Evolutionary conservation across 2,113 vertebrate species (phyloP).

Genomic region (Sigmodon hispidus): DNA sequence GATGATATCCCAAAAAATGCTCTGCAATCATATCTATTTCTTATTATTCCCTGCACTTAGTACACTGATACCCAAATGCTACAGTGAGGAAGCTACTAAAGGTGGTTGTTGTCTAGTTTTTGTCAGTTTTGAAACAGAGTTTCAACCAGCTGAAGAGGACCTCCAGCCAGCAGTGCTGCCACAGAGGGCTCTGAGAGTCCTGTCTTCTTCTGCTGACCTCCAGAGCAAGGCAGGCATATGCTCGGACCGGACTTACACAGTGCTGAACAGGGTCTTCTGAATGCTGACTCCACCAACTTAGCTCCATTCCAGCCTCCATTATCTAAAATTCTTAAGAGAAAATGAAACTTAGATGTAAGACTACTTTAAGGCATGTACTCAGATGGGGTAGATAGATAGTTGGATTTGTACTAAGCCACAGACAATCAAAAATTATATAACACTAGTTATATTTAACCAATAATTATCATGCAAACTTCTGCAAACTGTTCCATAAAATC

Average conservation of each 20-base stretch:
- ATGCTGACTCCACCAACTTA: neutral
- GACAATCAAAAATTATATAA: constrained; percentile 41
- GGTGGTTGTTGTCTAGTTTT: neutral
- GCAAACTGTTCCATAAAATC: constrained; percentile 16
- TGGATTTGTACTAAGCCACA: constrained; percentile 9
- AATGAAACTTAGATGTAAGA: neutral
- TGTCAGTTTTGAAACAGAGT: neutral
- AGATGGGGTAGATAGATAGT: neutral
- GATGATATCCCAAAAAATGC: constrained; percentile 35
- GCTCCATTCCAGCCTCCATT: neutral
- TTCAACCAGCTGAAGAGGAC: neutral
- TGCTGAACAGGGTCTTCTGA: neutral
- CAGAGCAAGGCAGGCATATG: neutral
- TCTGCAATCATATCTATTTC: constrained; percentile 11
- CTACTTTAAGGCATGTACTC: neutral
- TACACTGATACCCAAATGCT: constrained; percentile 35
- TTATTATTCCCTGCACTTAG: neutral
- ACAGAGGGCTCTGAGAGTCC: neutral
- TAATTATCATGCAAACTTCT: constrained; percentile 47
- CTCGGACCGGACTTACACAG: neutral
- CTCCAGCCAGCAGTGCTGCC: neutral
- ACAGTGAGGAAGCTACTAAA: neutral
- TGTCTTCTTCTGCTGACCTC: neutral
- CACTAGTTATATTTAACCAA: constrained; percentile 30
- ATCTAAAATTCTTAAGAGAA: neutral